A percentile compares a stretch with the other conserved stretches of the same genome.
These are phyloP conservation scores for Deladenus siricidicola DNA, from an alignment of 2,888 invertebrate genomes.

Conservation along the genomic window DNA sequence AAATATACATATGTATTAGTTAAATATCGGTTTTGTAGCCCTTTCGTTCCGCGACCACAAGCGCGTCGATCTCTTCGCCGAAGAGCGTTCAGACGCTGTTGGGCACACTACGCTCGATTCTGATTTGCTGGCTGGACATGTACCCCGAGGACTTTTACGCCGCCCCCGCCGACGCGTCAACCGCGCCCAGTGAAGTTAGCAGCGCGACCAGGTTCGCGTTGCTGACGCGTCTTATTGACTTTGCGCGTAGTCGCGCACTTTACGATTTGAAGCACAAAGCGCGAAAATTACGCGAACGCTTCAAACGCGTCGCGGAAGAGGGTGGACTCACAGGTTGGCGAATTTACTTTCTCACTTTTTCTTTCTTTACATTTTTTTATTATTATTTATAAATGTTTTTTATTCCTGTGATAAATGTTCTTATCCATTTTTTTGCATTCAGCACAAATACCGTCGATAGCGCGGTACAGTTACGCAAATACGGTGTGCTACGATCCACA, in stretches of 20 bases:
- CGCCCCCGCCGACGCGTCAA: conserved; percentile 60
- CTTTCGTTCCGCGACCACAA: not conserved
- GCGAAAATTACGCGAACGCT: conserved; percentile 43
- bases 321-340: conserved; percentile 42
- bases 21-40: too few relatives aligned
- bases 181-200: not conserved
- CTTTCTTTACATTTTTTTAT: too few relatives aligned
- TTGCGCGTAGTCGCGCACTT: conserved; percentile 54
- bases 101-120: conserved; percentile 56
- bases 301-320: conserved; percentile 38
- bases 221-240: conserved; percentile 73
- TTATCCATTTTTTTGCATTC: conserved; percentile 10
- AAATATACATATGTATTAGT: too few relatives aligned
- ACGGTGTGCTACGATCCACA: conserved; percentile 41
- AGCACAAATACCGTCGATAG: conserved; percentile 47
- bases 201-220: conserved; percentile 66
- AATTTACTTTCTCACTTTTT: too few relatives aligned
- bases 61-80: not conserved
- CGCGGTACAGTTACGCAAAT: conserved; percentile 34
- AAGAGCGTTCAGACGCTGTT: not conserved
- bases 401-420: not conserved
- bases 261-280: conserved; percentile 36
- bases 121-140: conserved; percentile 93
- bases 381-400: not conserved
- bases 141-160: conserved; percentile 89